phyloP scores from a whole-genome alignment of 1,140 invertebrate genomes.

The Calephelis virginiensis region DNA sequence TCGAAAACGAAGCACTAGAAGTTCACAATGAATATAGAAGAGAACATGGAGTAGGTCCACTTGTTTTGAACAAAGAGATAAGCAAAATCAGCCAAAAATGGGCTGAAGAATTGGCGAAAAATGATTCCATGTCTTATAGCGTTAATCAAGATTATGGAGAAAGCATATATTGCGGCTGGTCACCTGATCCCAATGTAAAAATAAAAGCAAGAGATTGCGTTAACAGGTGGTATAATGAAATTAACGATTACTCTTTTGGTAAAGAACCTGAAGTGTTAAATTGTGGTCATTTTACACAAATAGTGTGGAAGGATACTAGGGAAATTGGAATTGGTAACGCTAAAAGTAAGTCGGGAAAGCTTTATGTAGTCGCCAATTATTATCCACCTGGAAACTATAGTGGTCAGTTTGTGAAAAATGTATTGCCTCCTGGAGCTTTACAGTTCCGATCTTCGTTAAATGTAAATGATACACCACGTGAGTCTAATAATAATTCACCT shows the following conservation, averaged over 20 bases:
- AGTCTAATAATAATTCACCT: conserved; percentile 47
- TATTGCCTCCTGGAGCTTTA: conserved; percentile 76
- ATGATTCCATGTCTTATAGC: conserved; percentile 82
- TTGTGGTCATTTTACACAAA: conserved; percentile 86
- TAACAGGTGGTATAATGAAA: conserved; percentile 85
- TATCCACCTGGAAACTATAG: conserved; percentile 90
- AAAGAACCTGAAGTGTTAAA: conserved; percentile 80
- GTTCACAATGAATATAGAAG: conserved; percentile 89
- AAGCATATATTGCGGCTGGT: conserved; percentile 83
- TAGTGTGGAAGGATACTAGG: conserved; percentile 86
- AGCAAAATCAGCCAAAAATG: conserved; percentile 83
- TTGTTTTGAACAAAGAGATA: conserved; percentile 72
- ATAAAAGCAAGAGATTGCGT: conserved; percentile 83
- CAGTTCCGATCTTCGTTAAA: conserved; percentile 46
- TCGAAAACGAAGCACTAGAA: conserved; percentile 83
- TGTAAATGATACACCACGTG: conserved; percentile 31
- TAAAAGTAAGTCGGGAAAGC: conserved; percentile 78
- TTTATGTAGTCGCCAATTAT: conserved; percentile 88
- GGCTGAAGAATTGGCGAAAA: conserved; percentile 87
- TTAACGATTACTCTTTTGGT: conserved; percentile 81
- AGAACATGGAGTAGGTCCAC: conserved; percentile 83
- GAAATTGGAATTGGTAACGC: conserved; percentile 88
- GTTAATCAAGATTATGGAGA: conserved; percentile 81
- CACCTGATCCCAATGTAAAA: conserved; percentile 82
- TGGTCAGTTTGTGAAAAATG: conserved; percentile 85